A percentile compares a stretch with the other conserved stretches of the same genome.
phyloP scores from a whole-genome alignment of 1,140 invertebrate species.

The Philotrypesis tridentata region DNA sequence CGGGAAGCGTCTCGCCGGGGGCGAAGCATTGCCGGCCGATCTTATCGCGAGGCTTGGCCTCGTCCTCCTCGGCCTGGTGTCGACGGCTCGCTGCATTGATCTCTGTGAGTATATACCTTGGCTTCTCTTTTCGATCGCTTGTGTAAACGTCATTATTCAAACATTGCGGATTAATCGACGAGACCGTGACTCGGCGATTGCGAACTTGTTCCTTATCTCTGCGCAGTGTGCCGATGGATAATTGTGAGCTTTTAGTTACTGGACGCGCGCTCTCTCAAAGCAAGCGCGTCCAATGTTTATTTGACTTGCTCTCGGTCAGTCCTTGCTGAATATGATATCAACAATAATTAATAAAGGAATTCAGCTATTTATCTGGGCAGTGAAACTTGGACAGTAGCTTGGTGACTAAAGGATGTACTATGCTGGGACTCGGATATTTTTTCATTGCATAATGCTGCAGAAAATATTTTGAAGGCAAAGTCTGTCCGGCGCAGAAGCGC shows the following conservation, averaged over 20 bases:
- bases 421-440: no score
- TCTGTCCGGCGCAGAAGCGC: no score
- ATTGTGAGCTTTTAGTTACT: neutral
- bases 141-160: neutral
- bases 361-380: no score
- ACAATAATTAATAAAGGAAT: no score
- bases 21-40: constrained; percentile 39
- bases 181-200: neutral
- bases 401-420: no score
- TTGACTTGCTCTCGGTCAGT: no score
- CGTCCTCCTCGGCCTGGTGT: constrained; percentile 56
- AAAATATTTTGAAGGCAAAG: no score
- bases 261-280: no score
- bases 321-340: no score
- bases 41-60: constrained; percentile 59
- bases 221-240: neutral
- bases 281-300: no score
- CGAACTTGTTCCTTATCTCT: neutral
- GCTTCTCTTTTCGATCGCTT: neutral
- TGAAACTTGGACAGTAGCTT: no score
- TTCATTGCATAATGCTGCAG: no score
- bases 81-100: constrained; percentile 64
- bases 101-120: constrained; percentile 63
- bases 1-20: neutral
- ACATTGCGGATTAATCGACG: neutral